These are phyloP conservation scores for Indicator maculatus DNA, from an alignment of 2,113 vertebrate species.

Conservation along the genomic window DNA sequence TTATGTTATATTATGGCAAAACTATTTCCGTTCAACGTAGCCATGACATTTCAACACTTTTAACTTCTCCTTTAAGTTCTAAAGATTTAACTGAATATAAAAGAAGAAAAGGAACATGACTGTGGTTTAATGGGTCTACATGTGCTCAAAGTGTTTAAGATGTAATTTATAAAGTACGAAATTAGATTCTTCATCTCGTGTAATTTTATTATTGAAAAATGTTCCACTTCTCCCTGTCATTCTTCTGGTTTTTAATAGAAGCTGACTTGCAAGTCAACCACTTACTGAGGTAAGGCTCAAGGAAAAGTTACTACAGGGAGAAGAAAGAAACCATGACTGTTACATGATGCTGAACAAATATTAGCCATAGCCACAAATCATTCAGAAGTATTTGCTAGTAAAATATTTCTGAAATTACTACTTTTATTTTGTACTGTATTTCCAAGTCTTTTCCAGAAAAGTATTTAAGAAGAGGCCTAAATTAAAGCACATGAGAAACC, in stretches of 20 bases:
- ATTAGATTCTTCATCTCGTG: neutral
- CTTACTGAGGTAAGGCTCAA: neutral
- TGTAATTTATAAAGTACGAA: neutral
- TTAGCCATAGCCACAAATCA: slow-evolving; percentile 24
- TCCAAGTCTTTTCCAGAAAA: slow-evolving; percentile 5
- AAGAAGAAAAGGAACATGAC: neutral
- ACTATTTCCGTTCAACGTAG: neutral
- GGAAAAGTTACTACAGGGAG: neutral
- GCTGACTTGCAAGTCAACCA: neutral
- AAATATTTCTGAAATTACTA: slow-evolving; percentile 47
- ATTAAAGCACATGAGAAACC: slow-evolving; percentile 11
- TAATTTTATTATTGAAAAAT: neutral
- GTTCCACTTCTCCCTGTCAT: neutral
- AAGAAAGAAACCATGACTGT: slow-evolving; percentile 15
- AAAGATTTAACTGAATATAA: neutral
- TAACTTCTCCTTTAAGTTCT: neutral
- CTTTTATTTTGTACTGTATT: slow-evolving; percentile 19
- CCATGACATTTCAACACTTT: neutral
- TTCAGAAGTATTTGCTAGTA: slow-evolving; percentile 11
- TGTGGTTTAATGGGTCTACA: neutral
- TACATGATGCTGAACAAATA: slow-evolving; percentile 37
- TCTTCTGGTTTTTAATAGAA: neutral
- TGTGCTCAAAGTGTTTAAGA: neutral
- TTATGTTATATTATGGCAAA: neutral
- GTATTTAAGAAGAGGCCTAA: neutral